Evolutionary conservation across 2,113 vertebrate species (phyloP).

Genomic region (Anarhynchus alexandrinus): DNA sequence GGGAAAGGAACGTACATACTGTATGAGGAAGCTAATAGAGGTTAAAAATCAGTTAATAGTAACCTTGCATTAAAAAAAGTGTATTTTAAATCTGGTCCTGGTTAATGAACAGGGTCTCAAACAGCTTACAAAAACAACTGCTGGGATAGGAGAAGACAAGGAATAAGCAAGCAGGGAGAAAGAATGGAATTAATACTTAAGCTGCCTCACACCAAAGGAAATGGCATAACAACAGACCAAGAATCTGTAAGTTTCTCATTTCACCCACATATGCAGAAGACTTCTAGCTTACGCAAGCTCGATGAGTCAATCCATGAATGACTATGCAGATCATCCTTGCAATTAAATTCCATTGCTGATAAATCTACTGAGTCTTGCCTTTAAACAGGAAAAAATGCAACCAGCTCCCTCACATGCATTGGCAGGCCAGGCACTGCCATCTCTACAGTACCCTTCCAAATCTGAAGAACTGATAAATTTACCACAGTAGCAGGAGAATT

Average conservation of each 20-base stretch:
- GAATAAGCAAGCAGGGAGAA: neutral
- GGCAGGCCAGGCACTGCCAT: neutral
- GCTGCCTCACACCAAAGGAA: neutral
- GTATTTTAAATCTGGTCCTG: neutral
- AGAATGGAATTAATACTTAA: neutral
- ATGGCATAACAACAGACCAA: neutral
- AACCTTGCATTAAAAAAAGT: neutral
- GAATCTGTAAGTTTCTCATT: neutral
- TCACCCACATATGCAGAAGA: neutral
- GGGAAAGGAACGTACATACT: neutral
- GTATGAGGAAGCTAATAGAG: neutral
- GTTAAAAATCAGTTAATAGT: neutral
- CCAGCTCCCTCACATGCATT: neutral
- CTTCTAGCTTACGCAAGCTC: rapidly evolving
- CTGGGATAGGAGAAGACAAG: neutral
- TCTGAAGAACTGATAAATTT: neutral
- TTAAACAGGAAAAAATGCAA: neutral
- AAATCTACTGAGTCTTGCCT: neutral
- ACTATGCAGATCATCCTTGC: neutral
- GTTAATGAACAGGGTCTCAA: neutral
- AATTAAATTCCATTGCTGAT: neutral
- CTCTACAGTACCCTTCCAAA: neutral
- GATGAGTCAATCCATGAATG: neutral
- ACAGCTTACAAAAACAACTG: neutral
- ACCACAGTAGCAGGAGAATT: neutral